Conservation (phyloP, 1,140 invertebrate species). For the Trachymyrmex cornetzi region DNA sequence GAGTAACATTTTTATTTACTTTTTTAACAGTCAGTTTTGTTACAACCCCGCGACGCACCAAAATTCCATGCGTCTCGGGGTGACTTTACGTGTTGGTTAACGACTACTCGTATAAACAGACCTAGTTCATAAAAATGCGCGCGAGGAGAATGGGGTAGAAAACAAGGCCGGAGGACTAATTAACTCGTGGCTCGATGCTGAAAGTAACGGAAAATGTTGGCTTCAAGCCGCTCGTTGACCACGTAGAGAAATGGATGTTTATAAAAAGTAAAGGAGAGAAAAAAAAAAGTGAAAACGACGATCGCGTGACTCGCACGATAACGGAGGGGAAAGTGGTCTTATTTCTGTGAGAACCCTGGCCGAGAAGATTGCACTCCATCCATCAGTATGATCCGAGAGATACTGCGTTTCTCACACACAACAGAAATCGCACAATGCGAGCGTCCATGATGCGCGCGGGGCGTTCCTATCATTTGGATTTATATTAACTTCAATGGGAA, state of each 20-base stretch:
- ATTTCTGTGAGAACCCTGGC: slow-evolving; percentile 47
- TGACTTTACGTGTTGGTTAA: slow-evolving; percentile 37
- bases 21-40: slow-evolving; percentile 38
- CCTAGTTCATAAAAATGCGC: slow-evolving; percentile 37
- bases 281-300: slow-evolving; percentile 28
- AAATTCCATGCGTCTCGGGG: slow-evolving; percentile 17
- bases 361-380: slow-evolving; percentile 56
- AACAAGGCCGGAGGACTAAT: slow-evolving; percentile 39
- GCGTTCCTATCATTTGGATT: slow-evolving; percentile 42
- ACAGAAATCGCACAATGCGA: slow-evolving; percentile 49
- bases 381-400: slow-evolving; percentile 58
- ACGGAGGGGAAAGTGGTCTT: slow-evolving; percentile 45
- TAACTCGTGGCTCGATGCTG: slow-evolving; percentile 44
- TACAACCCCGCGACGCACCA: slow-evolving; percentile 2
- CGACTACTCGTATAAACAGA: slow-evolving; percentile 51
- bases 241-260: slow-evolving; percentile 40
- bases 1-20: slow-evolving; percentile 7
- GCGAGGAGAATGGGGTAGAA: not conserved
- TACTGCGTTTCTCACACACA: slow-evolving; percentile 40
- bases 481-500: slow-evolving; percentile 56
- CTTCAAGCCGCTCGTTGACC: slow-evolving; percentile 28
- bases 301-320: slow-evolving; percentile 54
- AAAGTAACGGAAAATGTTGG: slow-evolving; percentile 19
- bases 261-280: slow-evolving; percentile 35
- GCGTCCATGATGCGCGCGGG: not conserved